Evolutionary conservation across 2,797 vertebrate species (phyloP), one percentile per base, ranked within the genome.

Genomic region (Pseudomugil gertrudae): DNA sequence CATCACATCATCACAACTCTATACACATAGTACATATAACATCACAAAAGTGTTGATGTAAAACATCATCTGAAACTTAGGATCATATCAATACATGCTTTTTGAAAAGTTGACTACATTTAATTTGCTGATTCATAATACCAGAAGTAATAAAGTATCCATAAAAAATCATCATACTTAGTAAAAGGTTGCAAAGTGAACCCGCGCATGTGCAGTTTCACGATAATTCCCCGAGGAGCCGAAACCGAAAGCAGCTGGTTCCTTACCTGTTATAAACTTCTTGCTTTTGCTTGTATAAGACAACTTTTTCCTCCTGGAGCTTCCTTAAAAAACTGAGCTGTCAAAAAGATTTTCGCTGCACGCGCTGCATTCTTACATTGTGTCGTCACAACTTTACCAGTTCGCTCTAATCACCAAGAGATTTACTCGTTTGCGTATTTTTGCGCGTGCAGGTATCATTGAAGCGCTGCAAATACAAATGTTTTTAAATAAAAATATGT

Each of bases 161-260:
- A 4, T 32, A 4, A 32, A 5, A 32, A 29, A 29, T 29, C 29
- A 29, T n/a, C n/a, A n/a, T n/a, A n/a, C n/a, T n/a, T n/a, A n/a
- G n/a, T 29, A 29, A 29, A 9, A 9, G 32, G 8, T 32, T 32
- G 1, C 32, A 36, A 9, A n/a, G n/a, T 36, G 13, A 36, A 36
- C 3, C 17, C 0, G 69, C 82, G 85, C 82, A 81, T 76, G 85
- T 74, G 82, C 35, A 57, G 55, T 60, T n/a, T 3, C 9, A 19
- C 60, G 54, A 57, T 40, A 66, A 33, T 32, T 5, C 51, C n/a
- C 8, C 9, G 10, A 8, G 29, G 29, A 40, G 19, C 3, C 10
- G 9, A 55, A 32, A 5, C 15, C 8, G 2, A 21, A 2, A 57
- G 33, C 33, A 15, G 21, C 2, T 17, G 2, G 26, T 29, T 26